A percentile compares a stretch with the other conserved stretches of the same genome.
Evolutionary conservation across 2,113 vertebrate genomes (phyloP).

Genomic region (Microtus oregoni): DNA sequence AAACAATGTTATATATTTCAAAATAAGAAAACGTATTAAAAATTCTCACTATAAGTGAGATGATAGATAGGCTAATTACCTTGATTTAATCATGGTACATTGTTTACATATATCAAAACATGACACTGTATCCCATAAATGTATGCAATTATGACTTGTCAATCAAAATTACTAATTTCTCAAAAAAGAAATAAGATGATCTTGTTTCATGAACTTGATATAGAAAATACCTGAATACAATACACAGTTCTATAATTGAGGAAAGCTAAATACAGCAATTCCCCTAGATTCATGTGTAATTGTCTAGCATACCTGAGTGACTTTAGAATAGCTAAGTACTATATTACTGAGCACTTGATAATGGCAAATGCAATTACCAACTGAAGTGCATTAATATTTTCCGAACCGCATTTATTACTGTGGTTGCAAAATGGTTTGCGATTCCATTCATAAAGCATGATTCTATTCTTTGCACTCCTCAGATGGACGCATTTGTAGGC

Average conservation of each 20-base stretch:
- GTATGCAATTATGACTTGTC: conserved; percentile 1
- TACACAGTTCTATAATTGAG: conserved; percentile 83
- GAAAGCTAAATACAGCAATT: conserved; percentile 86
- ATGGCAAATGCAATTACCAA: conserved; percentile 86
- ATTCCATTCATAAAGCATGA: conserved; percentile 84
- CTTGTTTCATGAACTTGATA: conserved; percentile 57
- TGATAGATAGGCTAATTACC: conserved; percentile 2
- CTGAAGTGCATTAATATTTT: conserved; percentile 87
- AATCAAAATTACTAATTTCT: conserved; percentile 30
- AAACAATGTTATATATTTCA: not conserved
- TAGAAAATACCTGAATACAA: conserved; percentile 76
- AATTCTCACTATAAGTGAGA: not conserved
- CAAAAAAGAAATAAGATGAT: conserved; percentile 10
- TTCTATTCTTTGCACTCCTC: conserved; percentile 74
- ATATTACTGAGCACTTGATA: conserved; percentile 78
- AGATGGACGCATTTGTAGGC: conserved; percentile 25
- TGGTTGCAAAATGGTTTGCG: conserved; percentile 84
- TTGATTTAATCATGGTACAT: not conserved
- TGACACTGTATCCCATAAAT: not conserved
- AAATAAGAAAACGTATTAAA: not conserved
- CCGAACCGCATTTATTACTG: conserved; percentile 85
- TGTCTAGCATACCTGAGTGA: conserved; percentile 87
- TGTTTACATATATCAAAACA: conserved; percentile 38
- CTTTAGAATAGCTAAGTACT: conserved; percentile 84
- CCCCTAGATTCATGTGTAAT: conserved; percentile 85